Evolutionary conservation across 2,888 invertebrate genomes (phyloP).

Genomic region (Plemyria rubiginata): DNA sequence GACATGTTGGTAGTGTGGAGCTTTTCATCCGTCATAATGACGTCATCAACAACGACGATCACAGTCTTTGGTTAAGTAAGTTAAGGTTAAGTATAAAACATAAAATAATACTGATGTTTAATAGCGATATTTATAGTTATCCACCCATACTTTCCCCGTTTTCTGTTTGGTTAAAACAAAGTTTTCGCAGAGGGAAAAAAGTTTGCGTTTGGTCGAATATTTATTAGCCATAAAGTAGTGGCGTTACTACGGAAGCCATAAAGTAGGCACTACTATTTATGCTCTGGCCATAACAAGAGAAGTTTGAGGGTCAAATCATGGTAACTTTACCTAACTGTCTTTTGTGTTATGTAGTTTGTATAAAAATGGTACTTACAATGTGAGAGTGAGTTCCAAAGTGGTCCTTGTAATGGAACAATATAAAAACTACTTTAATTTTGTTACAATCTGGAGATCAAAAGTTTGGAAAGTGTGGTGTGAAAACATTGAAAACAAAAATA

Average conservation of each 20-base stretch:
- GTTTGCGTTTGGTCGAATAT: slow-evolving; percentile 62
- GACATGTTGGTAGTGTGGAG: too few relatives aligned
- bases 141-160: neutral
- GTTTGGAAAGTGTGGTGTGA: slow-evolving; percentile 9
- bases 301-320: slow-evolving; percentile 58
- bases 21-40: too few relatives aligned
- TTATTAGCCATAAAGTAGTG: slow-evolving; percentile 68
- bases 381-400: too few relatives aligned
- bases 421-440: too few relatives aligned
- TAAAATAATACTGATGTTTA: too few relatives aligned
- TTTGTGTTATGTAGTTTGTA: too few relatives aligned
- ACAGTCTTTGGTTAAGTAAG: too few relatives aligned
- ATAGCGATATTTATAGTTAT: neutral
- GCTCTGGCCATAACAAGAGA: slow-evolving; percentile 49
- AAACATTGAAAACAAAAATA: slow-evolving; percentile 32
- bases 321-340: slow-evolving; percentile 53
- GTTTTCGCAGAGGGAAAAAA: slow-evolving; percentile 59
- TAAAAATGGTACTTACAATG: too few relatives aligned
- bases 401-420: too few relatives aligned
- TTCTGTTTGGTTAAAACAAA: slow-evolving; percentile 45
- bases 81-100: too few relatives aligned
- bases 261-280: slow-evolving; percentile 37
- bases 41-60: too few relatives aligned
- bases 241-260: slow-evolving; percentile 58
- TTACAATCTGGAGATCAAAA: neutral